A percentile compares a stretch with the other conserved stretches of the same genome.
phyloP scores from a whole-genome alignment of 2,888 invertebrate species.

The Agrenia bidenticulata region DNA sequence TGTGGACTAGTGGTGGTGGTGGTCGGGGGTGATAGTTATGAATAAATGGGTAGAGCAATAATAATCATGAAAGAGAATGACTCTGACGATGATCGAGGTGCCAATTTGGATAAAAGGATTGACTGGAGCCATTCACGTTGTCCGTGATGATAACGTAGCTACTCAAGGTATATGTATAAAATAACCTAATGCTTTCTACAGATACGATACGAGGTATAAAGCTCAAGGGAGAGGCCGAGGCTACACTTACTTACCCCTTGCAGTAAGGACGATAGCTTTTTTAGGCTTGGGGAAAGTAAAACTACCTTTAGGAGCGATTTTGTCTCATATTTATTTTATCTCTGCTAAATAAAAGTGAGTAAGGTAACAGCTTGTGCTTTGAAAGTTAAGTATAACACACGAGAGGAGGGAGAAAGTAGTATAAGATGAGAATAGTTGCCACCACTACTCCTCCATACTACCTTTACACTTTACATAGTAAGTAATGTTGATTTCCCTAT shows the following conservation, averaged over 20 bases:
- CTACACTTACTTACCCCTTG: neutral
- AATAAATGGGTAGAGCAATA: conserved; percentile 49
- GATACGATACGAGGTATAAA: neutral
- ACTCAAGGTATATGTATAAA: neutral
- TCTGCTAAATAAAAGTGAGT: conserved; percentile 18
- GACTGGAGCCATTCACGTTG: conserved; percentile 39
- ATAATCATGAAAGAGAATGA: conserved; percentile 49
- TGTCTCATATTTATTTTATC: conserved; percentile 23
- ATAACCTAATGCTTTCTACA: neutral
- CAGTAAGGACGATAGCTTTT: neutral
- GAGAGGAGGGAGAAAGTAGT: neutral
- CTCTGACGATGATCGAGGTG: conserved; percentile 50
- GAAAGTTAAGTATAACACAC: neutral
- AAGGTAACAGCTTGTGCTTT: conserved; percentile 32
- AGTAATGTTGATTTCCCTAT: conserved; percentile 11
- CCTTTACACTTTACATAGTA: conserved; percentile 16
- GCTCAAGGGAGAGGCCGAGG: neutral
- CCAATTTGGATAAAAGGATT: conserved; percentile 54
- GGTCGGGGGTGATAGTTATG: conserved; percentile 30
- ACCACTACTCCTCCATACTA: neutral
- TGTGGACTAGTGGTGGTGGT: neutral
- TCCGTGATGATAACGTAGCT: conserved; percentile 36
- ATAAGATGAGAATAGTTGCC: neutral
- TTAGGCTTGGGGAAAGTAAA: too few species aligned
- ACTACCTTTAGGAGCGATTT: conserved; percentile 5